A percentile compares a stretch with the other conserved stretches of the same genome.
Evolutionary conservation across 2,113 vertebrate species (phyloP).

Genomic region (Mirounga angustirostris): DNA sequence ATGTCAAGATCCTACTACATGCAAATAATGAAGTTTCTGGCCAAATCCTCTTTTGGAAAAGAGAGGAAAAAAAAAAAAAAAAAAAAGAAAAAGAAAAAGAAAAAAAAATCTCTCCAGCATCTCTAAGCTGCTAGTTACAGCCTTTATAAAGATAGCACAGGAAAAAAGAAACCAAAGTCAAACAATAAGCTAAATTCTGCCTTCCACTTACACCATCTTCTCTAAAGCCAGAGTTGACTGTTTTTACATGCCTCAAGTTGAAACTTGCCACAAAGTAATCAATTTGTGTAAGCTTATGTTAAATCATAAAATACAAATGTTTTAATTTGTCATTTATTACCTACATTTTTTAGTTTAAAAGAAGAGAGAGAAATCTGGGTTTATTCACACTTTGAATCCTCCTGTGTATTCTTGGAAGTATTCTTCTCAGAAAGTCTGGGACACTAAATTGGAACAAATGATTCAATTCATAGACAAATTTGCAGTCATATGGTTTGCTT

Average conservation of each 20-base stretch:
- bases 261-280: conserved; percentile 64
- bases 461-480: conserved; percentile 69
- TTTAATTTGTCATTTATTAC: conserved; percentile 69
- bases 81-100: conserved; percentile 41
- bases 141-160: conserved; percentile 73
- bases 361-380: conserved; percentile 44
- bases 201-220: conserved; percentile 1
- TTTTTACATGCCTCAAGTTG: conserved; percentile 10
- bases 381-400: conserved; percentile 65
- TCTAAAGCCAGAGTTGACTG: conserved; percentile 52
- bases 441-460: conserved; percentile 67
- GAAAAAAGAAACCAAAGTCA: conserved; percentile 55
- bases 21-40: conserved; percentile 74
- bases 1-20: conserved; percentile 75
- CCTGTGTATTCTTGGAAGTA: conserved; percentile 72
- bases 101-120: conserved; percentile 36
- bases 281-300: conserved; percentile 49
- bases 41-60: conserved; percentile 57
- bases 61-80: conserved; percentile 28
- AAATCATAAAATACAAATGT: conserved; percentile 61
- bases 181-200: conserved; percentile 54
- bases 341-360: conserved; percentile 47
- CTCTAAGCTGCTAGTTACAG: conserved; percentile 70
- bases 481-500: conserved; percentile 63
- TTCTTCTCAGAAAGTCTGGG: conserved; percentile 75